Evolutionary conservation across 2,113 vertebrate species (phyloP).

Genomic region (Anguilla japonica): DNA sequence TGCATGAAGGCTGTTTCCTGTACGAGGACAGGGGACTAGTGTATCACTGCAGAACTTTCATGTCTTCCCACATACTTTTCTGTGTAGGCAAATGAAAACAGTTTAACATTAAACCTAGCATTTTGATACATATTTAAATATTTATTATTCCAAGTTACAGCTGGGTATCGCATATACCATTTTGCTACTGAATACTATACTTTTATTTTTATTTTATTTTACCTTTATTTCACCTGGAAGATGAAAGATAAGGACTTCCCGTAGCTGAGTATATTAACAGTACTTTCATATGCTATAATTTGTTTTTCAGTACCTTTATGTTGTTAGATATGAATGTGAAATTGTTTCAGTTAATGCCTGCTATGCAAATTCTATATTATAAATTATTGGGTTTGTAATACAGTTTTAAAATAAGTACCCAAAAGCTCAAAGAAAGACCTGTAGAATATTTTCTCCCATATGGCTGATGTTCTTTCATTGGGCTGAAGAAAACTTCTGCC

Average conservation of each 20-base stretch:
- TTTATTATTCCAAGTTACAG: no score
- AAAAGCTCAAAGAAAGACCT: no score
- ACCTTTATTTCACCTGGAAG: no score
- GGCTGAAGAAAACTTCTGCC: neutral
- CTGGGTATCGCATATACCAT: no score
- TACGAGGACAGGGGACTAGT: no score
- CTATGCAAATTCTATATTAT: neutral
- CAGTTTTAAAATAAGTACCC: neutral
- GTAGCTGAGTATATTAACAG: neutral
- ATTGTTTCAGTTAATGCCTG: neutral
- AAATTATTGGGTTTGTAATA: neutral
- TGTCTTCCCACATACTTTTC: neutral
- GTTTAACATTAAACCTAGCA: no score
- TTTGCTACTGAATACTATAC: no score
- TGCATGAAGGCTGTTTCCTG: no score
- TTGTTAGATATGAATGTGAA: slow-evolving; percentile 8
- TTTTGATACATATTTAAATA: no score
- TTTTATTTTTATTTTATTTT: no score
- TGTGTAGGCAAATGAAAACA: neutral
- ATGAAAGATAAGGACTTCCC: no score
- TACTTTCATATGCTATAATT: neutral
- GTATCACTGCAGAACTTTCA: no score
- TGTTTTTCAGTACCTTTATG: neutral
- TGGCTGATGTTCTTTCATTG: neutral
- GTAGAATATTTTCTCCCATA: neutral